phyloP scores from a whole-genome alignment of 92 coral and sea anemone genomes.

The Virgularia gustaviana region DNA sequence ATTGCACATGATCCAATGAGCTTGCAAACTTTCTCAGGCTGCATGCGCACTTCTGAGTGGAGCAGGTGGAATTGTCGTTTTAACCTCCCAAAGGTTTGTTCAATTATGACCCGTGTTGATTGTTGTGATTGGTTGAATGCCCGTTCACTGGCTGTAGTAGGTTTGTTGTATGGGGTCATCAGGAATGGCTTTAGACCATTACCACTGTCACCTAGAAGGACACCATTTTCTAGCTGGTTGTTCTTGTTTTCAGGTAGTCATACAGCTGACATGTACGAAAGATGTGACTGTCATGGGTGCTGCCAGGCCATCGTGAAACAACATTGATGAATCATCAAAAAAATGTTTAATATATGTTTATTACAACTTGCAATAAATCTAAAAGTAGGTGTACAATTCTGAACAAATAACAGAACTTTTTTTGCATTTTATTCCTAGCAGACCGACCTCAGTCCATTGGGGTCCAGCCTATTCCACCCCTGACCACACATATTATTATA shows the following conservation, averaged over 20 bases:
- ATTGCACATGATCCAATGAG: constrained; percentile 57
- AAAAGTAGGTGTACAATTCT: too few relatives aligned
- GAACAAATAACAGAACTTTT: too few relatives aligned
- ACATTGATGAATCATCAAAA: constrained; percentile 1
- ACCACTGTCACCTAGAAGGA: constrained; percentile 41
- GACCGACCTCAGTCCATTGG: too few relatives aligned
- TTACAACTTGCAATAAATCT: too few relatives aligned
- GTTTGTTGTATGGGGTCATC: constrained; percentile 47
- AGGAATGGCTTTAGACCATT: constrained; percentile 41
- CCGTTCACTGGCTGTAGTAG: constrained; percentile 29
- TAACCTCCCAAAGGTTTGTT: constrained; percentile 60
- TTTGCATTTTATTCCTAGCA: too few relatives aligned
- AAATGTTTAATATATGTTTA: too few relatives aligned
- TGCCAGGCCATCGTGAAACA: constrained; percentile 15
- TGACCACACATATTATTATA: too few relatives aligned
- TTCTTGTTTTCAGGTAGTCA: not conserved
- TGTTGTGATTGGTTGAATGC: constrained; percentile 41
- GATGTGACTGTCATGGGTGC: constrained; percentile 32
- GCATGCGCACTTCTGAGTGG: constrained; percentile 58
- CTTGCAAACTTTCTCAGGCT: constrained; percentile 40
- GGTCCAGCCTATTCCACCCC: too few relatives aligned
- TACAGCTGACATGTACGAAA: constrained; percentile 5
- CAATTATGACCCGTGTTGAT: constrained; percentile 50
- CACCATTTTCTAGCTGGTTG: not conserved
- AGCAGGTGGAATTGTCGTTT: constrained; percentile 49